Evolutionary conservation across 1,140 invertebrate genomes (phyloP).

Genomic region (Andricus grossulariae): DNA sequence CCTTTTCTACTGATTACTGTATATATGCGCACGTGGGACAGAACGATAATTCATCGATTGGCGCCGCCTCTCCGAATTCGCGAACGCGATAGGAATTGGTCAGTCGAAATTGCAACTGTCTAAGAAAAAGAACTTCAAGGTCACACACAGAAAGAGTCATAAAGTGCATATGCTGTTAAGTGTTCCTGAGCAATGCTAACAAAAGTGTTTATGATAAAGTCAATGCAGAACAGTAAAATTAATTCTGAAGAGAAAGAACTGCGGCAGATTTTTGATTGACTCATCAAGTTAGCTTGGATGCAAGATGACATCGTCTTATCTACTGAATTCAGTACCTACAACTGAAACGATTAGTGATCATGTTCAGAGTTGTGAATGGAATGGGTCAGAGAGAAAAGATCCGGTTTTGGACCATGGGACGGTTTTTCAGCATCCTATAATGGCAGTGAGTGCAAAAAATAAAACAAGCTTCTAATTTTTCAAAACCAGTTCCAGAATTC

Average conservation of each 20-base stretch:
- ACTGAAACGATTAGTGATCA: conserved; percentile 12
- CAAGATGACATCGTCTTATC: not conserved
- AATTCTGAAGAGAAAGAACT: too few species aligned
- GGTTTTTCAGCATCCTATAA: too few species aligned
- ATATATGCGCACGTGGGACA: conserved; percentile 52
- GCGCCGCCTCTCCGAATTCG: conserved; percentile 32
- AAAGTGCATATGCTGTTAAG: too few species aligned
- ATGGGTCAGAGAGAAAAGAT: not conserved
- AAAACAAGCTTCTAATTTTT: too few species aligned
- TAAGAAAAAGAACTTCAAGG: not conserved
- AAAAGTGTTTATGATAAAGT: too few species aligned
- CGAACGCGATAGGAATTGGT: not conserved
- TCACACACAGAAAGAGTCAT: not conserved
- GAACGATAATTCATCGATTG: conserved; percentile 60
- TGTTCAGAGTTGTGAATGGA: conserved; percentile 4
- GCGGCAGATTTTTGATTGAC: not conserved
- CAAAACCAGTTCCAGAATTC: too few species aligned
- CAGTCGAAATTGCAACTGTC: not conserved
- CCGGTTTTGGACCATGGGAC: not conserved
- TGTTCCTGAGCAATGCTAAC: too few species aligned
- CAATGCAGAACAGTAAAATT: too few species aligned
- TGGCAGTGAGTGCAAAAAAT: too few species aligned
- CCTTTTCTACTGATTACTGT: conserved; percentile 57
- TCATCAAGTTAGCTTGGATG: not conserved
- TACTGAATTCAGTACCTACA: conserved; percentile 9